A percentile compares a stretch with the other conserved stretches of the same genome.
These are phyloP conservation scores for Phortica okadai DNA, from an alignment of 2,888 invertebrate genomes.

Conservation along the genomic window DNA sequence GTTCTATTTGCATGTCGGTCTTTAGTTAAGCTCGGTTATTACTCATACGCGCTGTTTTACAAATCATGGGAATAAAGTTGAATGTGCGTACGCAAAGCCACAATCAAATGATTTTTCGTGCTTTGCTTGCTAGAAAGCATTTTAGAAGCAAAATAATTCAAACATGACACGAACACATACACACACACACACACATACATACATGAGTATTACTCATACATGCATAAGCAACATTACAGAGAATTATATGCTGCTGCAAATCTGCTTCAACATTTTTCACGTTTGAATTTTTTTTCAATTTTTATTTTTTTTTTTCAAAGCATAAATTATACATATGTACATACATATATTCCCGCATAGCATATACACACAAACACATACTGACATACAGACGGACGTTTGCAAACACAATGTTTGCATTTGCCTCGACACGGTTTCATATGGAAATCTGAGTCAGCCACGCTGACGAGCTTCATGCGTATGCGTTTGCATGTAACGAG, in stretches of 20 bases:
- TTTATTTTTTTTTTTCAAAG: conserved; percentile 18
- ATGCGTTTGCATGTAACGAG: conserved; percentile 10
- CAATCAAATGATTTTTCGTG: conserved; percentile 1
- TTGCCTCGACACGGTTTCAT: neutral
- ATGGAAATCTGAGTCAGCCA: neutral
- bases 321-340: neutral
- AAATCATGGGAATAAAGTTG: no score
- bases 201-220: neutral
- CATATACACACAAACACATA: neutral
- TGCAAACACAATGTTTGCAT: neutral
- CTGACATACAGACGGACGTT: neutral
- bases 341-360: neutral
- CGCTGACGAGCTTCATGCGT: neutral
- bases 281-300: neutral
- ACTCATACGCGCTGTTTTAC: no score
- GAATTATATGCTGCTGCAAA: conserved; percentile 26
- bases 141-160: neutral
- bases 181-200: no score
- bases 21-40: no score
- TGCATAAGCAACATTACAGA: neutral
- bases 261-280: neutral
- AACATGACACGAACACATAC: neutral
- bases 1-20: no score
- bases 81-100: neutral
- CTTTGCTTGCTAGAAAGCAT: no score